phyloP scores from a whole-genome alignment of 2,113 vertebrate species.

The Phycodurus eques region DNA sequence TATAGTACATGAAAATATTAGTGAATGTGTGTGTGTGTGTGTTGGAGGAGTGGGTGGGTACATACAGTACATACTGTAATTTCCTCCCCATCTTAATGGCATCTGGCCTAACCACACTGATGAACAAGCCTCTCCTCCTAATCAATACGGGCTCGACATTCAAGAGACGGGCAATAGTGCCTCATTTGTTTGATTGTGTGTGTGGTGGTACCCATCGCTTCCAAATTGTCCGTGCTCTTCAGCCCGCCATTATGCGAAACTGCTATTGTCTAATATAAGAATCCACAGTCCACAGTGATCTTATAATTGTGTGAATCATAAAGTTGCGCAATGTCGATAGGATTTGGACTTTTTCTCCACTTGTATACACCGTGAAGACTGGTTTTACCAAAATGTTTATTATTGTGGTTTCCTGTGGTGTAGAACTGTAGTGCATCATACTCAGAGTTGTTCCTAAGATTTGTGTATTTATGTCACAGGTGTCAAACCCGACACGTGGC shows the following conservation, averaged over 20 bases:
- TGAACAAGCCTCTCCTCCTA: constrained; percentile 46
- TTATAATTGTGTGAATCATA: constrained; percentile 23
- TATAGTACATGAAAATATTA: constrained; percentile 8
- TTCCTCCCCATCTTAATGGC: constrained; percentile 42
- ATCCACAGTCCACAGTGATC: constrained; percentile 29
- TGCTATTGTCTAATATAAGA: constrained; percentile 49
- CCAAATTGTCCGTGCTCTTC: constrained; percentile 23
- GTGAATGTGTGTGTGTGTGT: neutral
- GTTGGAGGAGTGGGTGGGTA: constrained; percentile 5
- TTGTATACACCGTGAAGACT: neutral
- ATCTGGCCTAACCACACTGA: constrained; percentile 60
- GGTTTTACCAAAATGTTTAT: neutral
- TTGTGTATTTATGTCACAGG: no score
- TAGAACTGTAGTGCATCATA: no score
- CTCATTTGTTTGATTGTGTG: constrained; percentile 50
- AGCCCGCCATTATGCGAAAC: constrained; percentile 38
- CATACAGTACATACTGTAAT: constrained; percentile 4
- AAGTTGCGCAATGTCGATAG: neutral
- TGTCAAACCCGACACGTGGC: no score
- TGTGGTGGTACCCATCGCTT: constrained; percentile 6
- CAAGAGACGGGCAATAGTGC: constrained; percentile 50
- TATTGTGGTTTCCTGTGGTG: no score
- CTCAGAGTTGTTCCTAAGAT: no score
- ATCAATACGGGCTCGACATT: constrained; percentile 61
- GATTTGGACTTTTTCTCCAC: neutral